These are phyloP conservation scores for Rhabdophis nuchalis DNA, from an alignment of 2,797 vertebrate genomes.

Conservation along the genomic window DNA sequence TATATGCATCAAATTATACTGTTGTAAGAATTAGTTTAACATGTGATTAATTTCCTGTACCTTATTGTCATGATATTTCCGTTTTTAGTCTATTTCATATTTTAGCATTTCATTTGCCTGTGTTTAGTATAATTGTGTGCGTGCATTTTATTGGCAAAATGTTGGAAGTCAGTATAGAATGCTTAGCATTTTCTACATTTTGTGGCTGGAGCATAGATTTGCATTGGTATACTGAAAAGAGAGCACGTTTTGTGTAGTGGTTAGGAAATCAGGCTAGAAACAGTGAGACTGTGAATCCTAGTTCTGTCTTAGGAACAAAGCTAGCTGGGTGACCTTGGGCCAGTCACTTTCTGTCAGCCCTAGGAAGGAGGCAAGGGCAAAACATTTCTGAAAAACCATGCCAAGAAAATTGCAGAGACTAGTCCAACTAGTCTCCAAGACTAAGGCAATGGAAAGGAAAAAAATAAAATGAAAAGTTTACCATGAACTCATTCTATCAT, in stretches of 20 bases:
- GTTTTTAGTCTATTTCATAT: not conserved
- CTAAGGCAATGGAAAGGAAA: not conserved
- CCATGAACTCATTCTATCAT: not conserved
- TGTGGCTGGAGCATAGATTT: not conserved
- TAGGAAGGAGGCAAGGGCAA: not conserved
- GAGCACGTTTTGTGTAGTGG: not conserved
- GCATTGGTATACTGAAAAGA: not conserved
- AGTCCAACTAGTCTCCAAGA: not conserved
- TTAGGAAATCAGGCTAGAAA: not conserved
- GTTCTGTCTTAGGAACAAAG: not conserved
- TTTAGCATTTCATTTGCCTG: not conserved
- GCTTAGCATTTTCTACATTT: not conserved
- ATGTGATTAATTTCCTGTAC: not conserved
- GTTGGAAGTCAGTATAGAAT: not conserved
- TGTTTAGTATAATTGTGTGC: not conserved
- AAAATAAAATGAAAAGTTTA: not conserved
- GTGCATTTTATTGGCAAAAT: not conserved
- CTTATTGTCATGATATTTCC: not conserved
- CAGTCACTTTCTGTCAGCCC: not conserved
- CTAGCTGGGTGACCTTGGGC: not conserved
- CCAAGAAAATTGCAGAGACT: not conserved
- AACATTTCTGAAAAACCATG: not conserved
- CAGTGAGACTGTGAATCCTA: not conserved
- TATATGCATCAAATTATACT: not conserved
- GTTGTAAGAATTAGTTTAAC: not conserved